Evolutionary conservation across 2,888 invertebrate genomes (phyloP).

Genomic region (Troides helena): DNA sequence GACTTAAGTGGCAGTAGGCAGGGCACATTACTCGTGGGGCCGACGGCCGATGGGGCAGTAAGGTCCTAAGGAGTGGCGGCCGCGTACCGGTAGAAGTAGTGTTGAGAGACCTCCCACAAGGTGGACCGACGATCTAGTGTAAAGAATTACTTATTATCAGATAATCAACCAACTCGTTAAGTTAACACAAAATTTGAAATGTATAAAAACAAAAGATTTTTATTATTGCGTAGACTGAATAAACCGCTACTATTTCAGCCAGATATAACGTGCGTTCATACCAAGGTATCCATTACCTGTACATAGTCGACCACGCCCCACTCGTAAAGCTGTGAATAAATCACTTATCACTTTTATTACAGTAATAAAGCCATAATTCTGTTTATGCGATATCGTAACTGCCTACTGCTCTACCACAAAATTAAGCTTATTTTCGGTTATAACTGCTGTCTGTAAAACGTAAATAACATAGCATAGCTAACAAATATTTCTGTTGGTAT

Average conservation of each 20-base stretch:
- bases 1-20: too few relatives aligned
- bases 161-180: too few relatives aligned
- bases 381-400: constrained; percentile 38
- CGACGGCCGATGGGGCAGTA: too few relatives aligned
- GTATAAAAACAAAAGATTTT: neutral
- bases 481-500: neutral
- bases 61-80: too few relatives aligned
- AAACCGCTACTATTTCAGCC: neutral
- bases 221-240: neutral
- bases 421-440: constrained; percentile 19
- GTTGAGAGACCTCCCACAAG: too few relatives aligned
- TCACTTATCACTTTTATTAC: constrained; percentile 57
- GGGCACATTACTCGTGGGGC: too few relatives aligned
- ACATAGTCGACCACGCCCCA: constrained; percentile 13
- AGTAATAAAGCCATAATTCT: constrained; percentile 50
- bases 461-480: constrained; percentile 10
- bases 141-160: too few relatives aligned
- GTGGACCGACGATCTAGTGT: too few relatives aligned
- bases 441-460: constrained; percentile 13
- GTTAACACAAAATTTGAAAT: neutral
- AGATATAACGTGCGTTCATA: neutral
- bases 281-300: constrained; percentile 1
- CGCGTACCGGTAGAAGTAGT: too few relatives aligned
- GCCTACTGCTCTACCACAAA: constrained; percentile 30
- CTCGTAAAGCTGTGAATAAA: constrained; percentile 52